A percentile compares a stretch with the other conserved stretches of the same genome.
phyloP scores from a whole-genome alignment of 2,888 invertebrate genomes.

The Linhomoeus sp. region DNA sequence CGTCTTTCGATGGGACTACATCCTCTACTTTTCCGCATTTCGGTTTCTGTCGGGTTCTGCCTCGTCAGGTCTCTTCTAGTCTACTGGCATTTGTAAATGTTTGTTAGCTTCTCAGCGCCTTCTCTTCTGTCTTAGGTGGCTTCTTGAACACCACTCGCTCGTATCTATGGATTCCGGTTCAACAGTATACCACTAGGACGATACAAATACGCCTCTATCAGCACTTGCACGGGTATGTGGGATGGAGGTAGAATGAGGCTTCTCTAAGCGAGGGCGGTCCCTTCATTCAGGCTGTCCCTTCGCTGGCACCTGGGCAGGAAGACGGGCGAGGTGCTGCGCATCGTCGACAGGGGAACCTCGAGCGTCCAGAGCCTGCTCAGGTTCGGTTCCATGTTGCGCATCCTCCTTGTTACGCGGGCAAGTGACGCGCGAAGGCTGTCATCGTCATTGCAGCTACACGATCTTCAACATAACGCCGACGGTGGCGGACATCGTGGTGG shows the following conservation, averaged over 20 bases:
- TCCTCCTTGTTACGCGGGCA: too few species aligned
- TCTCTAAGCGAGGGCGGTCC: conserved; percentile 4
- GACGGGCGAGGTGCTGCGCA: conserved; percentile 82
- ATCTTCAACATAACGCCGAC: conserved; percentile 75
- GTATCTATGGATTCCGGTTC: conserved; percentile 81
- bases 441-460: conserved; percentile 17
- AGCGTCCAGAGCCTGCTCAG: conserved; percentile 81
- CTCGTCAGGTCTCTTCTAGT: neutral
- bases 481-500: conserved; percentile 70
- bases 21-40: neutral
- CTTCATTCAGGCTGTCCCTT: conserved; percentile 44
- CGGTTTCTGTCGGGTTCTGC: neutral
- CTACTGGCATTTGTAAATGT: too few species aligned
- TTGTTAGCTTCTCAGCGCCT: too few species aligned
- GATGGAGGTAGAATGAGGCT: neutral
- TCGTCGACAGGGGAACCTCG: conserved; percentile 92
- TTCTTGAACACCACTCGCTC: conserved; percentile 70
- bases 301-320: conserved; percentile 84
- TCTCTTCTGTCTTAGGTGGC: conserved; percentile 35
- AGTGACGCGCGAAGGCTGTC: too few species aligned
- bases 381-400: conserved; percentile 3
- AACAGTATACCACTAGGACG: conserved; percentile 82
- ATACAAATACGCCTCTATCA: conserved; percentile 52
- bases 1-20: neutral
- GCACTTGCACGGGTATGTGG: neutral